Conservation (phyloP, 2,113 vertebrate genomes). For the Coracopsis vasa region DNA sequence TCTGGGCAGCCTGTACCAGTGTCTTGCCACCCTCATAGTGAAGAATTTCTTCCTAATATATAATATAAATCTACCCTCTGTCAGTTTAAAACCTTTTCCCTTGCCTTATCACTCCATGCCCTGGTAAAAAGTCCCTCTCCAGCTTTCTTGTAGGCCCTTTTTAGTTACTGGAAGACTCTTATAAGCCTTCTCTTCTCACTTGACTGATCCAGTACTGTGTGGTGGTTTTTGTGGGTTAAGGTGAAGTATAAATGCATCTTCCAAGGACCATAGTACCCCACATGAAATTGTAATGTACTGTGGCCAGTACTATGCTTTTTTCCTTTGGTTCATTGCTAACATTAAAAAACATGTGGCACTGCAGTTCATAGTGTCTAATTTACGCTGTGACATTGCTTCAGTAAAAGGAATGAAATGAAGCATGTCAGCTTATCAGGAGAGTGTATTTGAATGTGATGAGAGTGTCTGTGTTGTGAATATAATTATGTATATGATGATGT, state of each 20-base stretch:
- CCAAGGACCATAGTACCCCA: neutral
- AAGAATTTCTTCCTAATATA: neutral
- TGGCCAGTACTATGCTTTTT: neutral
- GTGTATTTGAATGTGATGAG: neutral
- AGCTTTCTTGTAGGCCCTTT: neutral
- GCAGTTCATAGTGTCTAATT: neutral
- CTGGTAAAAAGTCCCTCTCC: neutral
- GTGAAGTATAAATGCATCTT: neutral
- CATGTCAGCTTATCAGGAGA: neutral
- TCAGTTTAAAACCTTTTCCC: neutral
- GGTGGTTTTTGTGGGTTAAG: neutral
- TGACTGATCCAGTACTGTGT: accelerated
- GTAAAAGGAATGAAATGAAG: neutral
- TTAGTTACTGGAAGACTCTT: neutral
- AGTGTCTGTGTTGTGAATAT: neutral
- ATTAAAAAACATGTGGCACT: neutral
- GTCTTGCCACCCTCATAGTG: neutral
- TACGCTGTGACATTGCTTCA: neutral
- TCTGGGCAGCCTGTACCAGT: neutral
- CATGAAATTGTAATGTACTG: neutral
- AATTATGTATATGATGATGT: neutral
- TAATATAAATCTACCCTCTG: neutral
- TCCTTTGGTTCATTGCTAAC: neutral
- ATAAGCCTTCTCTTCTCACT: neutral
- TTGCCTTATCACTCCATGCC: neutral